Base-by-base conservation (phyloP, 2,888 invertebrate species). In the Scaptomyza flava region DNA sequence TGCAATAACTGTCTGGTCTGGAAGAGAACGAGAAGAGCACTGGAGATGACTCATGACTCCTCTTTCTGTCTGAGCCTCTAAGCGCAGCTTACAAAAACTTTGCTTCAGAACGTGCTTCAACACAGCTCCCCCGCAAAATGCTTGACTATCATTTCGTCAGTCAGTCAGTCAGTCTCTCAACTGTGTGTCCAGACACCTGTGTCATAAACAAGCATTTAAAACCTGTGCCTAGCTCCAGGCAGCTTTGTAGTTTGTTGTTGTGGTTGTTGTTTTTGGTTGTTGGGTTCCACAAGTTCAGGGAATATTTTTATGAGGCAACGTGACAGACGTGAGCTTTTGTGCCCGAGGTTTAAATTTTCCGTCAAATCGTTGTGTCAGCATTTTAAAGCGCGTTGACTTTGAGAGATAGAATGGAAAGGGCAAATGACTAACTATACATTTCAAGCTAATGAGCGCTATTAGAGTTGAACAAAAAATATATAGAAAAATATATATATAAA, bases 231-330 rank as follows among this genome's bases (percentile, higher is more conserved):
- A 65, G 31, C 38, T 46, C n/a, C 48, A 30, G 48, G 60, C 41
- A 56, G 30, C 48, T 50, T 14, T 5, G 38, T 45, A 54, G 43
- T 38, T 51, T 31, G 42, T 31, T 36, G 31, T 33, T 52, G 17
- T 17, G 17, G 20, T 14, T 46, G 51, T 27, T 27, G 27, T 27
- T 34, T 23, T 54, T 46, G 41, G 7, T 14, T 38, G 38, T 14
- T 3, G 14, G 38, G 38, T 38, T 14, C 62, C 58, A 17, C 62
- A 63, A 63, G 72, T 61, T 65, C 63, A 65, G 66, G 60, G 71
- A 60, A 65, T 72, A 70, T 78, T 80, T 80, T 84, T 84, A 84
- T 78, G 78, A 52, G 51, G 65, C 68, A 64, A 81, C 85, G 87
- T 84, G 81, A 81, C 72, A 62, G 45, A 43, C 43, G 45, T 38